Conservation (phyloP, 1,140 invertebrate genomes). For the Bursaphelenchus mucronatus region DNA sequence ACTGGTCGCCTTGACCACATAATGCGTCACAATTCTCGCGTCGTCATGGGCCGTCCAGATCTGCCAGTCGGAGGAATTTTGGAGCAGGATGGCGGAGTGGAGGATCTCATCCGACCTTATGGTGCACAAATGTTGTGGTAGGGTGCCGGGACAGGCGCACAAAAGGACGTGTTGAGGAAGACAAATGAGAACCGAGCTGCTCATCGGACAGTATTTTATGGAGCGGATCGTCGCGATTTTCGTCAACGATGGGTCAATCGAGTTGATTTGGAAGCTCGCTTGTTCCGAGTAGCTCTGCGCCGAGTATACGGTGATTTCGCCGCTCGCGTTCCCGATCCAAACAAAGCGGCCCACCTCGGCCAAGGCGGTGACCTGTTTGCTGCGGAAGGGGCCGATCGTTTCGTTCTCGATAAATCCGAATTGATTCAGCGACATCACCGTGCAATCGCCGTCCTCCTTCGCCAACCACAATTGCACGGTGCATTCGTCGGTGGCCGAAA, state of each 20-base stretch:
- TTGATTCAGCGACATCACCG: constrained; percentile 19
- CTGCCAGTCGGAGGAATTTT: constrained; percentile 7
- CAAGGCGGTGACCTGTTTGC: constrained; percentile 10
- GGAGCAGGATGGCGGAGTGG: constrained; percentile 16
- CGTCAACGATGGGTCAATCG: background rate
- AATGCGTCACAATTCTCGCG: constrained; percentile 38
- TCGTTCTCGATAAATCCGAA: constrained; percentile 32
- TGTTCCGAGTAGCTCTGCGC: constrained; percentile 1
- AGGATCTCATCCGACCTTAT: constrained; percentile 20
- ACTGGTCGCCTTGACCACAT: constrained; percentile 24
- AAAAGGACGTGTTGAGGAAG: constrained; percentile 29
- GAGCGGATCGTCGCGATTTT: constrained; percentile 15
- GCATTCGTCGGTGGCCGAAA: constrained; percentile 16
- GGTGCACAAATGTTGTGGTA: constrained; percentile 25
- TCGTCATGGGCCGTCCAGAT: constrained; percentile 45
- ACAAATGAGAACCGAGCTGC: constrained; percentile 18
- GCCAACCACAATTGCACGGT: constrained; percentile 23
- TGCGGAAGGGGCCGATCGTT: constrained; percentile 3
- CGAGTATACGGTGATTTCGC: constrained; percentile 14
- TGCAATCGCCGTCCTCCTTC: constrained; percentile 19
- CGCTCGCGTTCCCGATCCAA: constrained; percentile 22
- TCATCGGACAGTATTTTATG: constrained; percentile 20
- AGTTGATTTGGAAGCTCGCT: constrained; percentile 8
- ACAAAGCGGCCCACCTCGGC: constrained; percentile 23
- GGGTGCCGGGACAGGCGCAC: constrained; percentile 1